Evolutionary conservation across 2,888 invertebrate genomes (phyloP).

Genomic region (Conops quadrifasciatus): DNA sequence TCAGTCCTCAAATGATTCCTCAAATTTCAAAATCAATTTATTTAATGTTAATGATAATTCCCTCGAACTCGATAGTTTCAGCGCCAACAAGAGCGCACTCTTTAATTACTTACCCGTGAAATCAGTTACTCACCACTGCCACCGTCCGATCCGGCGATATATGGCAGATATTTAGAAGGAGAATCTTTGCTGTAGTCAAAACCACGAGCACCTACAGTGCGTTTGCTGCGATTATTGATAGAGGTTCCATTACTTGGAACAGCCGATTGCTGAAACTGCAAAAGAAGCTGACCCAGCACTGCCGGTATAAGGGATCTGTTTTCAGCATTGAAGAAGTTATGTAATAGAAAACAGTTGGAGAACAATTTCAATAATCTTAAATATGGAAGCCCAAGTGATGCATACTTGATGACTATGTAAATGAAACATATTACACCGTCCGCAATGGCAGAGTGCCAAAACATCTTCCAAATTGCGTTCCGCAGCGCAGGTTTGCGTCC

Average conservation of each 20-base stretch:
- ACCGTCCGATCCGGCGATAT: slow-evolving; percentile 39
- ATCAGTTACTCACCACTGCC: slow-evolving; percentile 24
- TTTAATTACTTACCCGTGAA: not conserved
- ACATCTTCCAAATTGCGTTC: slow-evolving; percentile 73
- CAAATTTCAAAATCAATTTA: slow-evolving; percentile 32
- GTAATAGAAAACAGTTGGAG: not conserved
- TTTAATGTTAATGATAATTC: not conserved
- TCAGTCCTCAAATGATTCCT: not conserved
- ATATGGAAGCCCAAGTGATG: not conserved
- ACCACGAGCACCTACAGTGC: slow-evolving; percentile 43
- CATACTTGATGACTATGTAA: slow-evolving; percentile 62
- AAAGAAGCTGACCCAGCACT: slow-evolving; percentile 61
- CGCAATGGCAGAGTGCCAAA: slow-evolving; percentile 74
- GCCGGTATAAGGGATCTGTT: slow-evolving; percentile 62
- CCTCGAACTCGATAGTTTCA: not conserved
- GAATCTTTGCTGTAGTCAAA: slow-evolving; percentile 33
- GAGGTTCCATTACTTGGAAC: slow-evolving; percentile 20
- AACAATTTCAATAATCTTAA: not conserved
- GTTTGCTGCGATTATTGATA: slow-evolving; percentile 46
- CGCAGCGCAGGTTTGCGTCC: slow-evolving; percentile 72
- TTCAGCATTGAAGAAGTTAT: slow-evolving; percentile 18
- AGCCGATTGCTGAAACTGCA: slow-evolving; percentile 57
- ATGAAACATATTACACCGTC: slow-evolving; percentile 71
- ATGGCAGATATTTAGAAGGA: slow-evolving; percentile 35
- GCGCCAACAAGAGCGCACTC: not conserved